Percentiles rank a stretch among this genome's conserved stretches.
Conservation (phyloP, 2,113 vertebrate genomes). For the Acanthochromis polyacanthus region DNA sequence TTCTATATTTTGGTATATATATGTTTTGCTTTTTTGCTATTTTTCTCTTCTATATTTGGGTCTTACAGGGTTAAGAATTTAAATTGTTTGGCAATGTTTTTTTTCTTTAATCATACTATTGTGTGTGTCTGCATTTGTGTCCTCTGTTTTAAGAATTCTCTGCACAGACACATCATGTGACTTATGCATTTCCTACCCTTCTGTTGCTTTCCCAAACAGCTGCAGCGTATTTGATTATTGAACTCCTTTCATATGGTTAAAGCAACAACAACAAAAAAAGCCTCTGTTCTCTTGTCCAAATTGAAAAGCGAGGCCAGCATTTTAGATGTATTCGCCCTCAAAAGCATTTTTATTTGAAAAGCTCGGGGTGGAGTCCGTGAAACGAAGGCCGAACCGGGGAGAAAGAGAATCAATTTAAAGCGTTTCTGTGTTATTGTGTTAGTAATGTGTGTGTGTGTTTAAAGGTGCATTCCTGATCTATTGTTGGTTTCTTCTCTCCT, state of each 20-base stretch:
- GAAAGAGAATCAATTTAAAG: constrained; percentile 25
- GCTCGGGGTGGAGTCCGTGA: constrained; percentile 27
- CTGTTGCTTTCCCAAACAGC: background rate
- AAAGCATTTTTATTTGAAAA: constrained; percentile 19
- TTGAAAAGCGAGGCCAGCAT: constrained; percentile 40
- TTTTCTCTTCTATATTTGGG: too few relatives aligned
- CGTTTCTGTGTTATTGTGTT: constrained; percentile 2
- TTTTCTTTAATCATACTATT: too few relatives aligned
- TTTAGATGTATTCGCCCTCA: constrained; percentile 13
- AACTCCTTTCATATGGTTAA: background rate
- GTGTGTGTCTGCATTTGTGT: too few relatives aligned
- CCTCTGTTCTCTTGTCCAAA: background rate
- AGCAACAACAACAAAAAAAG: background rate
- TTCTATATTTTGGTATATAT: too few relatives aligned
- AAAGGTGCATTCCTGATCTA: constrained; percentile 10
- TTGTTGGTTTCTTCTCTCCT: constrained; percentile 5
- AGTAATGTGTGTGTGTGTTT: background rate
- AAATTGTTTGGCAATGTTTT: too few relatives aligned
- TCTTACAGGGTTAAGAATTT: too few relatives aligned
- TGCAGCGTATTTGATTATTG: background rate
- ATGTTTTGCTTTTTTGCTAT: too few relatives aligned
- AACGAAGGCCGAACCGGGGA: constrained; percentile 32
- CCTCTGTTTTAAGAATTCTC: too few relatives aligned
- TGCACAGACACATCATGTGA: too few relatives aligned
- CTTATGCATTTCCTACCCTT: too few relatives aligned